Conservation (phyloP, 2,797 vertebrate genomes). For the Sebastes diaconus region DNA sequence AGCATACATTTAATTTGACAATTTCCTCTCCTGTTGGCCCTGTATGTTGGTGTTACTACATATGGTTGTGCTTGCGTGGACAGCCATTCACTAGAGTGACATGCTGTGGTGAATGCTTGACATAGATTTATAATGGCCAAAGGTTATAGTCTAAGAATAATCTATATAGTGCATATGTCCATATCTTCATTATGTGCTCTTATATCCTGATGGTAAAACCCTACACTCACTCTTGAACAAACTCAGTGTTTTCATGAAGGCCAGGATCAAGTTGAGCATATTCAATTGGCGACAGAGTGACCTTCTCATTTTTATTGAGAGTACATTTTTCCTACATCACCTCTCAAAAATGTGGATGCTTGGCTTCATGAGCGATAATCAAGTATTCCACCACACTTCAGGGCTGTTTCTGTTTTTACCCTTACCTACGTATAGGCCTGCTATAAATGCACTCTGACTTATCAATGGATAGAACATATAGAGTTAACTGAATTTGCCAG, state of each 20-base stretch:
- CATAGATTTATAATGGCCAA: background rate
- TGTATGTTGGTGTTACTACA: background rate
- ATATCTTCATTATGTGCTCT: background rate
- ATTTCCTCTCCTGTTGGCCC: background rate
- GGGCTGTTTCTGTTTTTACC: slow-evolving; percentile 1
- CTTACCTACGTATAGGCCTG: too few species aligned
- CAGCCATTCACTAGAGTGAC: background rate
- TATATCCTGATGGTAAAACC: background rate
- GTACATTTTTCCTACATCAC: background rate
- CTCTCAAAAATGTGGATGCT: background rate
- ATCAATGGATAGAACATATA: background rate
- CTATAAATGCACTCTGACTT: background rate
- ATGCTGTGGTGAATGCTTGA: background rate
- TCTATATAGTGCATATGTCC: background rate
- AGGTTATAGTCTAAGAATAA: background rate
- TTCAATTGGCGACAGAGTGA: background rate
- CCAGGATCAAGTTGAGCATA: background rate
- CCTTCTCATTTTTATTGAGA: background rate
- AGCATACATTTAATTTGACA: background rate
- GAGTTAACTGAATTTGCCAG: background rate
- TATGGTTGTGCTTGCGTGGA: background rate
- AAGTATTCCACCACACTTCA: background rate
- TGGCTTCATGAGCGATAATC: background rate
- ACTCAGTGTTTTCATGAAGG: background rate
- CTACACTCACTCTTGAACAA: background rate